Evolutionary conservation across 2,888 invertebrate genomes (phyloP).

Genomic region (Trissoscelio sp.): DNA sequence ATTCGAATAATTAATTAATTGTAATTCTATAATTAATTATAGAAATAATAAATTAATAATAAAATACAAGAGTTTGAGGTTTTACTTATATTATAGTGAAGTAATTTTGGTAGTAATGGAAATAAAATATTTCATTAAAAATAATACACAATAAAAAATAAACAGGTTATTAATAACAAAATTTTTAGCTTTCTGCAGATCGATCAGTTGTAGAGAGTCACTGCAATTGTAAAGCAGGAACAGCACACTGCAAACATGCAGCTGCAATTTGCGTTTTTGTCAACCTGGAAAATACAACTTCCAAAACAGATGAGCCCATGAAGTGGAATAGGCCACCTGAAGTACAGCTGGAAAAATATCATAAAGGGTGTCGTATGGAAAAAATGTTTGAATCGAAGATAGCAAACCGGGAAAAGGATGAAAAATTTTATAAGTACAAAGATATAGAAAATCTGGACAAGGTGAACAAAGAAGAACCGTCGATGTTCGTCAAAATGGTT

Average conservation of each 20-base stretch:
- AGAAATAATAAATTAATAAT: too few relatives aligned
- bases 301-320: conserved; percentile 13
- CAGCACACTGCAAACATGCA: conserved; percentile 13
- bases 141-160: not conserved
- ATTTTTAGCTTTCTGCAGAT: conserved; percentile 9
- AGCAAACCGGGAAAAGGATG: conserved; percentile 26
- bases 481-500: conserved; percentile 9
- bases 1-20: too few relatives aligned
- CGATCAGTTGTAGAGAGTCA: not conserved
- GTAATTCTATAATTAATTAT: too few relatives aligned
- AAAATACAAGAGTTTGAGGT: too few relatives aligned
- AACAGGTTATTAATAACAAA: not conserved
- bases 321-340: conserved; percentile 10
- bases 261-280: conserved; percentile 3
- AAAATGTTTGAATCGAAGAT: not conserved
- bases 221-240: conserved; percentile 16
- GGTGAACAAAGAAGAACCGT: not conserved
- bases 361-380: conserved; percentile 20
- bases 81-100: too few relatives aligned
- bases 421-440: conserved; percentile 1
- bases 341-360: conserved; percentile 3
- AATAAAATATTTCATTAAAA: too few relatives aligned
- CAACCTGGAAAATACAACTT: conserved; percentile 6
- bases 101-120: too few relatives aligned
- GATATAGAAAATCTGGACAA: conserved; percentile 27